Conservation (phyloP, 1,140 invertebrate genomes). For the Melanaphis sacchari region DNA sequence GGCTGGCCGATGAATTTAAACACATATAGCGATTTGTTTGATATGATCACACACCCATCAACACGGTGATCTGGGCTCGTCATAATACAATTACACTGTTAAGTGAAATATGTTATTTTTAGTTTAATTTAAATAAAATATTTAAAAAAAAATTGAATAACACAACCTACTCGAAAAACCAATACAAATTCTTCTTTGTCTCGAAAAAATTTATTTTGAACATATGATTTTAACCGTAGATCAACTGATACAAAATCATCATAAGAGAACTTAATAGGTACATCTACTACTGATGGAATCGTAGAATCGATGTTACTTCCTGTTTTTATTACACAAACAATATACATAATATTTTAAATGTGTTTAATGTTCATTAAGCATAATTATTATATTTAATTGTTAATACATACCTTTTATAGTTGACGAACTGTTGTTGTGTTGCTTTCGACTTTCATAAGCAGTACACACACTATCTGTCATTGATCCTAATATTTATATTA, state of each 20-base stretch:
- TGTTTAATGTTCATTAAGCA: not conserved
- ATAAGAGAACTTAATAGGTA: constrained; percentile 67
- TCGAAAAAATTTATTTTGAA: constrained; percentile 66
- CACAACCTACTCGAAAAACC: constrained; percentile 65
- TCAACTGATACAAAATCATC: constrained; percentile 67
- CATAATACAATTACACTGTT: constrained; percentile 58
- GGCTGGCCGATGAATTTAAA: constrained; percentile 62
- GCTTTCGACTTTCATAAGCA: constrained; percentile 66
- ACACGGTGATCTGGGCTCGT: constrained; percentile 65
- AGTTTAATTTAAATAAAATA: not conserved
- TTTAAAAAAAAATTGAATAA: not conserved
- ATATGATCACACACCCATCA: constrained; percentile 68
- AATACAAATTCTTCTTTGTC: constrained; percentile 68
- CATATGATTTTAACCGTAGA: constrained; percentile 69
- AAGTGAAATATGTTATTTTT: not conserved
- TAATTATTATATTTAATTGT: not conserved
- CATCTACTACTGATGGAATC: constrained; percentile 26
- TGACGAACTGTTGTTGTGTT: constrained; percentile 21
- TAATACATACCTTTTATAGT: constrained; percentile 49
- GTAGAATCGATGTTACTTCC: constrained; percentile 47
- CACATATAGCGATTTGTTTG: constrained; percentile 67
- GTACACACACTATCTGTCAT: constrained; percentile 72
- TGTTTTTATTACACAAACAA: constrained; percentile 34
- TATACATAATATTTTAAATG: not conserved
- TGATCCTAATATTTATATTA: constrained; percentile 63